Conservation (phyloP, 1,140 invertebrate genomes). For the Lepidurus couesii region DNA sequence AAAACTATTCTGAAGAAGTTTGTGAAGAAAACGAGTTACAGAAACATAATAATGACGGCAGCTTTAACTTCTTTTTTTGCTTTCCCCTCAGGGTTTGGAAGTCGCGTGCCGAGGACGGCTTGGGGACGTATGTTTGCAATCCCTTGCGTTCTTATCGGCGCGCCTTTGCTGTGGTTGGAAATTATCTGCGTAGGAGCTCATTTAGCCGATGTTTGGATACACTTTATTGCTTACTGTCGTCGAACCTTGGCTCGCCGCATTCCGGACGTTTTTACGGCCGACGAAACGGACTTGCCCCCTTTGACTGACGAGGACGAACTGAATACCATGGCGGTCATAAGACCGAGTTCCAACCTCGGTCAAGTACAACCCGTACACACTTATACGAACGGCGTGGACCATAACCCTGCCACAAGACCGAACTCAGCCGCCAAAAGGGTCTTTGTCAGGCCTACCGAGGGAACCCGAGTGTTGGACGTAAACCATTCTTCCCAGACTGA, state of each 20-base stretch:
- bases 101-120: slow-evolving; percentile 21
- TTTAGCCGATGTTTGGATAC: slow-evolving; percentile 24
- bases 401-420: not conserved
- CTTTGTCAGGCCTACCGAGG: not conserved
- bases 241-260: slow-evolving; percentile 7
- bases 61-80: not conserved
- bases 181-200: slow-evolving; percentile 30
- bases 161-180: slow-evolving; percentile 29
- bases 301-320: not conserved
- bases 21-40: not conserved
- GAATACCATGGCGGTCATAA: not conserved
- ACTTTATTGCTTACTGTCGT: slow-evolving; percentile 23
- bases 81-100: slow-evolving; percentile 24
- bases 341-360: not conserved
- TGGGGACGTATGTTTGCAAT: slow-evolving; percentile 19
- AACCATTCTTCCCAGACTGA: not conserved
- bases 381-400: not conserved
- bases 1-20: not conserved
- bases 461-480: not conserved
- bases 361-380: not conserved
- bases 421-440: not conserved
- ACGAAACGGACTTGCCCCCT: not conserved
- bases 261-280: slow-evolving; percentile 28
- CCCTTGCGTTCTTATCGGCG: slow-evolving; percentile 32
- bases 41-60: not conserved